These are phyloP conservation scores for Entomobrya multifasciata DNA, from an alignment of 2,888 invertebrate species.

Conservation along the genomic window DNA sequence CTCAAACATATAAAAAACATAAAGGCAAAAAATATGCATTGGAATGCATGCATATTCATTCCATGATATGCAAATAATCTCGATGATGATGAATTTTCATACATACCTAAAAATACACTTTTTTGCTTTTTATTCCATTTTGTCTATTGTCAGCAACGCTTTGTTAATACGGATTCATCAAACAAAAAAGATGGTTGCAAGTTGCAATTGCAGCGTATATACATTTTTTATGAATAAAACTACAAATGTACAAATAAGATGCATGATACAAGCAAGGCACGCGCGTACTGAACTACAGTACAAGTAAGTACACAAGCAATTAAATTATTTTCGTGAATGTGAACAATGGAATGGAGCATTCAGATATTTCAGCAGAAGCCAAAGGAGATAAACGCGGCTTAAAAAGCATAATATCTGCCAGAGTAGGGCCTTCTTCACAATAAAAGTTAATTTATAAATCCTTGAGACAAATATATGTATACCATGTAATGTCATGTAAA, in stretches of 20 bases:
- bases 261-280: too few species aligned
- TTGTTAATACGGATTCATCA: not conserved
- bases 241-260: not conserved
- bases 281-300: not conserved
- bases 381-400: too few species aligned
- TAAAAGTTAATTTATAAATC: constrained; percentile 7
- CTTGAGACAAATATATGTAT: constrained; percentile 46
- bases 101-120: not conserved
- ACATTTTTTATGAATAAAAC: not conserved
- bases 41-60: constrained; percentile 22
- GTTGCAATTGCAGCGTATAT: not conserved
- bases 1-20: constrained; percentile 42
- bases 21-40: not conserved
- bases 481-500: not conserved
- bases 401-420: too few species aligned
- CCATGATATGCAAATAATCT: not conserved
- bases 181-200: too few species aligned
- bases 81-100: constrained; percentile 24
- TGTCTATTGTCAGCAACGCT: constrained; percentile 23
- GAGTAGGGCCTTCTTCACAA: too few species aligned
- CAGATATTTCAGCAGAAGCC: not conserved
- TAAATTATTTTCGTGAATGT: constrained; percentile 5
- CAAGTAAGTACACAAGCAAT: not conserved
- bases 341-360: constrained; percentile 4
- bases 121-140: not conserved